Conservation (phyloP, 2,797 vertebrate genomes). For the Cyprinodon diabolis region DNA sequence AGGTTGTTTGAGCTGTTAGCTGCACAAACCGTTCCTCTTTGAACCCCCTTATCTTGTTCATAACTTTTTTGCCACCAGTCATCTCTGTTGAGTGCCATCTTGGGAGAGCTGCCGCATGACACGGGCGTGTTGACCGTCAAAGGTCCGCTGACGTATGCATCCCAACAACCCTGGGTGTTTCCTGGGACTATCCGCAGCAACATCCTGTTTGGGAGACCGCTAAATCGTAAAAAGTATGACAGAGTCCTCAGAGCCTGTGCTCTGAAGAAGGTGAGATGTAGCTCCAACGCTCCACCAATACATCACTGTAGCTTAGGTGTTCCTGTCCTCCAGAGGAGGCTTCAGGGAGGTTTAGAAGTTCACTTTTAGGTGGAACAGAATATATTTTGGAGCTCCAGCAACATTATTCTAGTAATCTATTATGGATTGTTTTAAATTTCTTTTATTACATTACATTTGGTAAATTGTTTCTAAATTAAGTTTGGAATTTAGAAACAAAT, state of each 20-base stretch:
- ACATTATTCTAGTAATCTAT: too few species aligned
- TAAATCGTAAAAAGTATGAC: conserved; percentile 87
- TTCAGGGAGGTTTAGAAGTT: too few species aligned
- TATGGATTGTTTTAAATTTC: too few species aligned
- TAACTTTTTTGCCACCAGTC: conserved; percentile 77
- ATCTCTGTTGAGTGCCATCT: conserved; percentile 87
- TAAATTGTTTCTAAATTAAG: too few species aligned
- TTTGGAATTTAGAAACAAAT: too few species aligned
- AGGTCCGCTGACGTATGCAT: conserved; percentile 88
- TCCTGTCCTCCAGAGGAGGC: too few species aligned
- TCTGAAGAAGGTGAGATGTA: conserved; percentile 85
- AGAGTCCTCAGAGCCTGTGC: conserved; percentile 90
- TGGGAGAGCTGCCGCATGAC: conserved; percentile 86
- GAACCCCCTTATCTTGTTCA: background rate
- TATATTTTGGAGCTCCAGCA: too few species aligned
- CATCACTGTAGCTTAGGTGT: too few species aligned
- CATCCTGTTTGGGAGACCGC: conserved; percentile 91
- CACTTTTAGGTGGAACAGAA: too few species aligned
- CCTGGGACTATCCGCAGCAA: conserved; percentile 93
- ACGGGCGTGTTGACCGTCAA: conserved; percentile 80
- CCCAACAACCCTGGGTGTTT: conserved; percentile 96
- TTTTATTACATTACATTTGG: too few species aligned
- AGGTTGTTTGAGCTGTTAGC: background rate
- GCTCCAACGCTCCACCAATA: background rate
- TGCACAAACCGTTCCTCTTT: background rate